Percentiles rank a stretch among this genome's conserved stretches.
Conservation (phyloP, 1,140 invertebrate genomes). For the Pachypsylla venusta region DNA sequence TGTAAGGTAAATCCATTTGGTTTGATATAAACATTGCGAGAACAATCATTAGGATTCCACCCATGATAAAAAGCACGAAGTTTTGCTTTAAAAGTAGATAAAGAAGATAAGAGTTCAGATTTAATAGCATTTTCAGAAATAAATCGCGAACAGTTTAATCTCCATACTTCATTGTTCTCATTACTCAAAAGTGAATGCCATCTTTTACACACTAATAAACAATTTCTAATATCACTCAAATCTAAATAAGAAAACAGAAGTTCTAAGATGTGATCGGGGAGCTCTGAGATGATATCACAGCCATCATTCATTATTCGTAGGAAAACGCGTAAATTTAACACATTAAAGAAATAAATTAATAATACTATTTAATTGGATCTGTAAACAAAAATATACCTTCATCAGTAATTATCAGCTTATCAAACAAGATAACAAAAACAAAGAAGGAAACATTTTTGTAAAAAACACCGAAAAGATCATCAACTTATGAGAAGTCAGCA, state of each 20-base stretch:
- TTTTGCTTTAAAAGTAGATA: constrained; percentile 86
- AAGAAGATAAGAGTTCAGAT: constrained; percentile 77
- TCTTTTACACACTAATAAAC: constrained; percentile 82
- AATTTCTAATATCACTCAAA: constrained; percentile 69
- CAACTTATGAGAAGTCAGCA: no score
- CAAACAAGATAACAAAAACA: no score
- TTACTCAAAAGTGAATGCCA: constrained; percentile 85
- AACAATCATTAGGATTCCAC: constrained; percentile 96
- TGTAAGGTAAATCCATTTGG: constrained; percentile 94
- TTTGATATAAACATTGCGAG: constrained; percentile 92
- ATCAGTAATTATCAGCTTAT: no score
- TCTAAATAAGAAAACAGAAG: constrained; percentile 86
- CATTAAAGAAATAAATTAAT: background rate
- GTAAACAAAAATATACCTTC: no score
- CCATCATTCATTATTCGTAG: background rate
- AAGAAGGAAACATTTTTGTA: no score
- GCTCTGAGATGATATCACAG: constrained; percentile 3
- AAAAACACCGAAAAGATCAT: no score
- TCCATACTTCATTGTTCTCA: constrained; percentile 92
- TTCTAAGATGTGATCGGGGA: constrained; percentile 73
- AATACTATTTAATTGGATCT: no score
- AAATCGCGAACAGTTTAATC: constrained; percentile 72
- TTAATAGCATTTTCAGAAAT: constrained; percentile 81
- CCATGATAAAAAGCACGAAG: constrained; percentile 86
- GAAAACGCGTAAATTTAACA: background rate